Evolutionary conservation across 2,113 vertebrate genomes (phyloP).

Genomic region (Taxidea taxus): DNA sequence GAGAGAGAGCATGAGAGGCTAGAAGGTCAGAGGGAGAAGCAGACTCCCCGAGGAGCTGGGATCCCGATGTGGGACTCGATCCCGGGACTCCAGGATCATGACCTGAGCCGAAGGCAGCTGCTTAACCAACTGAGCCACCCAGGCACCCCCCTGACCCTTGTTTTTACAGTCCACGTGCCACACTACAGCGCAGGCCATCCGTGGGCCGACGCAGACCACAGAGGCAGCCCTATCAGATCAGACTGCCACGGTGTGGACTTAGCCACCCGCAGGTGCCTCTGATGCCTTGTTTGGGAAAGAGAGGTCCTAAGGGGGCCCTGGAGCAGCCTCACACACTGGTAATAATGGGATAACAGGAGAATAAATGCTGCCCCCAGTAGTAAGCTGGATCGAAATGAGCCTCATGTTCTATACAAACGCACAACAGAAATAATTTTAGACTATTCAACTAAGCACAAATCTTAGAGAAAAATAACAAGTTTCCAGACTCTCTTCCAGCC

Average conservation of each 20-base stretch:
- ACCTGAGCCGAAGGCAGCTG: too few species aligned
- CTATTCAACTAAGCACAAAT: background rate
- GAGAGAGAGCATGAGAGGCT: too few species aligned
- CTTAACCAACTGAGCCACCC: too few species aligned
- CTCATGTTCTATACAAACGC: background rate
- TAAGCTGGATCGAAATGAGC: background rate
- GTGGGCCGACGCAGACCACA: background rate
- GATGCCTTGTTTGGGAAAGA: background rate
- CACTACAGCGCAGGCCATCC: background rate
- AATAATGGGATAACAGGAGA: background rate
- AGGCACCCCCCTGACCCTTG: too few species aligned
- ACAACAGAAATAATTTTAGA: background rate
- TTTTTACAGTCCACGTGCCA: background rate
- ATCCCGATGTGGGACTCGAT: too few species aligned
- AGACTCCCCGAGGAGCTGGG: too few species aligned
- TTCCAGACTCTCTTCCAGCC: background rate
- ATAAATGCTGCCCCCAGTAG: background rate
- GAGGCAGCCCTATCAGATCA: background rate
- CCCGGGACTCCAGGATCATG: too few species aligned
- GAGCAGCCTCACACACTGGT: background rate
- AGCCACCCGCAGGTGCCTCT: background rate
- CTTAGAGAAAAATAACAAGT: background rate
- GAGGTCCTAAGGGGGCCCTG: background rate
- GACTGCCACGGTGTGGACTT: background rate
- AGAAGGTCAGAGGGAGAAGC: too few species aligned